These are phyloP conservation scores for Plestiodon gilberti DNA, from an alignment of 2,113 vertebrate species.

Conservation along the genomic window DNA sequence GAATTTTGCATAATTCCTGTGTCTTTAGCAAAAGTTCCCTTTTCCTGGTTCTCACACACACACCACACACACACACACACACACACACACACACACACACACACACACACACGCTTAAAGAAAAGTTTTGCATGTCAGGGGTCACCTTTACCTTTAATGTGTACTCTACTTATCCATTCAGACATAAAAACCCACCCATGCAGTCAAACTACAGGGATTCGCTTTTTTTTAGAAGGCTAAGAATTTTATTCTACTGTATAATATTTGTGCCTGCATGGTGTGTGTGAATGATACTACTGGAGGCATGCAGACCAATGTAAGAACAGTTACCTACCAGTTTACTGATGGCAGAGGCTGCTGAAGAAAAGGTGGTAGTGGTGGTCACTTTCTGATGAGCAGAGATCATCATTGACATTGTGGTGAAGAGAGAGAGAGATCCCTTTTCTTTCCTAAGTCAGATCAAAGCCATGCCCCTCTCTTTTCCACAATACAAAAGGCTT, in stretches of 20 bases:
- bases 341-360: not conserved
- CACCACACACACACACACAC: not conserved
- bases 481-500: constrained; percentile 3
- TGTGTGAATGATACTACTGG: not conserved
- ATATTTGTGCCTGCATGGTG: fast-evolving
- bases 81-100: not conserved
- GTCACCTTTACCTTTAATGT: too few species aligned
- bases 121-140: constrained; percentile 16
- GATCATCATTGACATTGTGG: constrained; percentile 72
- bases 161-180: not conserved
- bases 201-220: not conserved
- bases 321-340: constrained; percentile 24
- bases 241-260: not conserved
- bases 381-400: constrained; percentile 74
- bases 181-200: not conserved
- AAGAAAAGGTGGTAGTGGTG: constrained; percentile 62
- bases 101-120: not conserved
- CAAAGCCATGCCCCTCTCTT: not conserved
- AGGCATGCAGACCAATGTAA: fast-evolving
- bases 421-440: not conserved
- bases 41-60: not conserved
- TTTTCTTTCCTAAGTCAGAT: not conserved
- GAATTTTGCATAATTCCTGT: not conserved
- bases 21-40: not conserved
- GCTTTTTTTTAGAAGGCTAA: not conserved